phyloP scores from a whole-genome alignment of 2,888 invertebrate genomes.

The Tuta absoluta region DNA sequence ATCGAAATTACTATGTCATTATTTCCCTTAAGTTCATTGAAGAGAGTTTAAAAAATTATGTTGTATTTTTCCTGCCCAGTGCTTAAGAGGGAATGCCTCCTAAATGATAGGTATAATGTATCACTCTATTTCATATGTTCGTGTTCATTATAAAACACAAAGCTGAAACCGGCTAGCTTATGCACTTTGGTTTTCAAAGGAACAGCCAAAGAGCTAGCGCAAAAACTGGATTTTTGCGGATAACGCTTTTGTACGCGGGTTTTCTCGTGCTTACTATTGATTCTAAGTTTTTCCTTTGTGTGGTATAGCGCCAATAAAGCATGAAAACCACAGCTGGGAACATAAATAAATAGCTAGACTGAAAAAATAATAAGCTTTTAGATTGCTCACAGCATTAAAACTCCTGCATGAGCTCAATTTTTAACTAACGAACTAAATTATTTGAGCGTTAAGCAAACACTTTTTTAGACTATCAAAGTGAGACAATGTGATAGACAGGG shows the following conservation, averaged over 20 bases:
- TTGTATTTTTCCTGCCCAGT: too few species aligned
- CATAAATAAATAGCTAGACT: neutral
- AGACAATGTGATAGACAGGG: too few species aligned
- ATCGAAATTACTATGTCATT: too few species aligned
- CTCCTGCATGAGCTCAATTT: too few species aligned
- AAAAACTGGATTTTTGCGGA: slow-evolving; percentile 5
- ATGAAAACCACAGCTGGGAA: neutral
- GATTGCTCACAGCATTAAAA: neutral
- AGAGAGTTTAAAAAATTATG: too few species aligned
- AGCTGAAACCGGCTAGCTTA: neutral
- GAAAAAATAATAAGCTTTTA: neutral
- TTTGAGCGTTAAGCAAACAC: too few species aligned
- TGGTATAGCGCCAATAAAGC: neutral
- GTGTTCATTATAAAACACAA: neutral
- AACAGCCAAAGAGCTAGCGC: neutral
- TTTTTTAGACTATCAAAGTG: too few species aligned
- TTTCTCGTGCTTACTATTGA: neutral
- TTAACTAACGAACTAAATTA: too few species aligned
- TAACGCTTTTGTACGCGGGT: neutral
- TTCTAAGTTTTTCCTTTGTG: slow-evolving; percentile 2
- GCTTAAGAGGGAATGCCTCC: too few species aligned
- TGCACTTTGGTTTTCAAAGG: neutral
- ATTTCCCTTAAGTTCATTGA: too few species aligned
- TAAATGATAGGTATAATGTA: neutral
- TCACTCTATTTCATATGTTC: neutral